Evolutionary conservation across 2,797 vertebrate species (phyloP).

Genomic region (Anolis apletophallus): DNA sequence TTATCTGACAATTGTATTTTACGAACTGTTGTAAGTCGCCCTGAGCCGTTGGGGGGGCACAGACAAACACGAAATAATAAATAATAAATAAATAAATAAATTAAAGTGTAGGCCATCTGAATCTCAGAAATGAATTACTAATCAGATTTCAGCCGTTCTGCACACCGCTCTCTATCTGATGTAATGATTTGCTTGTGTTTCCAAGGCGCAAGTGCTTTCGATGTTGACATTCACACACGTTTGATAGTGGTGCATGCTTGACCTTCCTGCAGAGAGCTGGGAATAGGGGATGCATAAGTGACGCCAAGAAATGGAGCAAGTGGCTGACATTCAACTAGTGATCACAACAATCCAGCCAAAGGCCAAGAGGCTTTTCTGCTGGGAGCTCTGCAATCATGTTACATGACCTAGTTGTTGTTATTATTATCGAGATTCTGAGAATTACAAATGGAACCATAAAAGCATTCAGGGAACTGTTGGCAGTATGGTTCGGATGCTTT

Average conservation of each 20-base stretch:
- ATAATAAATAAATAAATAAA: too few species aligned
- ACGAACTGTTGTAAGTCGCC: too few species aligned
- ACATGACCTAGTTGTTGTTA: slow-evolving; percentile 12
- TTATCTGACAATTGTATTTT: too few species aligned
- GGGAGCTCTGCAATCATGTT: neutral
- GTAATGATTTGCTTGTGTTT: neutral
- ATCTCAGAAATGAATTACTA: too few species aligned
- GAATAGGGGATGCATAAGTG: neutral
- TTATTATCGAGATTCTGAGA: slow-evolving; percentile 28
- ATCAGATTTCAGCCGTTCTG: too few species aligned
- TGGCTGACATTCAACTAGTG: neutral
- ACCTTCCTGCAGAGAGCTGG: neutral
- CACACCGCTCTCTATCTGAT: neutral
- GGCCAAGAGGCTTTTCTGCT: neutral
- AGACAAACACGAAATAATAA: too few species aligned
- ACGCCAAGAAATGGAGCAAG: neutral
- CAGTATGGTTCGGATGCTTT: neutral
- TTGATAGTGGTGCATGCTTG: neutral
- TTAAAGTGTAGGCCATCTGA: too few species aligned
- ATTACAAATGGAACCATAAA: neutral
- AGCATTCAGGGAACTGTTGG: slow-evolving; percentile 21
- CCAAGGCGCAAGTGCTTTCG: neutral
- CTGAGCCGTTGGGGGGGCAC: too few species aligned
- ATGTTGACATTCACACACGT: neutral
- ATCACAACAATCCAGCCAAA: neutral